These are phyloP conservation scores for Parauchenoglanis ngamensis DNA, from an alignment of 2,797 vertebrate genomes.

Conservation along the genomic window DNA sequence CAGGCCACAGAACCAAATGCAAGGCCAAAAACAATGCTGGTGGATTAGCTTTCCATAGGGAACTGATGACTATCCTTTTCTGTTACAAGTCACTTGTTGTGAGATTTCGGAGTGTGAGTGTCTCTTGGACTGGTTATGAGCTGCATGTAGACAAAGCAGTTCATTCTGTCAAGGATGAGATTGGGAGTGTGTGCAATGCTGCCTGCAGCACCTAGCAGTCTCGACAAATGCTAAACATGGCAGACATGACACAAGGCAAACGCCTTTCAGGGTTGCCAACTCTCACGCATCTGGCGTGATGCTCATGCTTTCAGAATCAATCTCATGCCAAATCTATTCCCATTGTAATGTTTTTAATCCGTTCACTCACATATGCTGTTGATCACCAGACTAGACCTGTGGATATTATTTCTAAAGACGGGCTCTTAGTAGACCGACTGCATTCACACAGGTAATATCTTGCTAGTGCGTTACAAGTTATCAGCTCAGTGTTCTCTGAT, in stretches of 20 bases:
- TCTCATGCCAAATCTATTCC: too few species aligned
- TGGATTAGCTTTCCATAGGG: not conserved
- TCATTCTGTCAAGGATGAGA: not conserved
- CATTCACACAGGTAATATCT: too few species aligned
- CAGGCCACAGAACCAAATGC: conserved; percentile 8
- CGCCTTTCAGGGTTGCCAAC: too few species aligned
- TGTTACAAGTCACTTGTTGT: not conserved
- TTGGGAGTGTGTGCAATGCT: not conserved
- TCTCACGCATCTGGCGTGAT: too few species aligned
- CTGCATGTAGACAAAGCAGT: not conserved
- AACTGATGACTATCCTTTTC: not conserved
- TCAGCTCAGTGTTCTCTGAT: too few species aligned
- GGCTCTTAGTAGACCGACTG: too few species aligned
- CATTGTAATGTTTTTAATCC: too few species aligned
- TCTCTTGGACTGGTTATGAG: not conserved
- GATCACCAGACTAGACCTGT: too few species aligned
- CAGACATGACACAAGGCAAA: not conserved
- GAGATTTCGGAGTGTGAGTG: not conserved
- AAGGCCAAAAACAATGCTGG: not conserved
- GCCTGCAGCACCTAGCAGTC: not conserved
- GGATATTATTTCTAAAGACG: too few species aligned
- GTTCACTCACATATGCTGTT: too few species aligned
- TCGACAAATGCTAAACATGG: not conserved
- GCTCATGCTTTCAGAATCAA: too few species aligned
- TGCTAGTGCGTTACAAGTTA: too few species aligned